Base-by-base conservation (phyloP, 2,113 vertebrate species). In the Eptesicus fuscus region DNA sequence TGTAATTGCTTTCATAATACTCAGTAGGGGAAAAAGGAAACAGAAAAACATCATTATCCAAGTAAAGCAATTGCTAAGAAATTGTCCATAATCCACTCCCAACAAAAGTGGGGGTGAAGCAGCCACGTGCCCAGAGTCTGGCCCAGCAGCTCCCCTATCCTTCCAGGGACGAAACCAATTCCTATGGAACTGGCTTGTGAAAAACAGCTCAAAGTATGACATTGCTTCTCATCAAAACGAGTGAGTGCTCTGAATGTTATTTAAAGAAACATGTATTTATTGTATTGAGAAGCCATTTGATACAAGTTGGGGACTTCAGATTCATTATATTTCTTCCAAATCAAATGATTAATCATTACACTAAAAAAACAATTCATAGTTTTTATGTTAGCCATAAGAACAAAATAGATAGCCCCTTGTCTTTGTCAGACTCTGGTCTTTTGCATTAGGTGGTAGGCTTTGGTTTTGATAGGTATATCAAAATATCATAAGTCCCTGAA, bases 71-170 rank as follows among this genome's bases (percentile, higher is more conserved):
- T 1, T 49, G 25, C 25, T 32, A 14, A n/a, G 35, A 71, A 65
- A 44, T 56, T 20, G 0, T 32, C 37, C 7, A 2, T 5, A 28
- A 80, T 11, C 78, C 0, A 13, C 12, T 32, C 56, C 9, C 63
- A 6, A 22, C 28, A 11, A 9, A 28, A 22, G 4, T 0, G 2
- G 12, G 51, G 13, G 0, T 0, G 56, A 23, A 3, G 9, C 1
- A 4, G 28, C 28, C 17, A 1, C 3, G 1, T 1, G 40, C 22
- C 32, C 53, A 7, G 16, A 71, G 28, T 22, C n/a, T 28, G 23
- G 47, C 51, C 42, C 3, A 30, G 22, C 32, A 73, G 22, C 69
- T 18, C 14, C 2, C 5, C 73, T 0, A 0, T 22, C 2, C 17
- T 35, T 18, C 49, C 25, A 4, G 32, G 40, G 37, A 63, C 10